Base-by-base conservation (phyloP, 2,888 invertebrate species). In the Diachrysia chrysitis region DNA sequence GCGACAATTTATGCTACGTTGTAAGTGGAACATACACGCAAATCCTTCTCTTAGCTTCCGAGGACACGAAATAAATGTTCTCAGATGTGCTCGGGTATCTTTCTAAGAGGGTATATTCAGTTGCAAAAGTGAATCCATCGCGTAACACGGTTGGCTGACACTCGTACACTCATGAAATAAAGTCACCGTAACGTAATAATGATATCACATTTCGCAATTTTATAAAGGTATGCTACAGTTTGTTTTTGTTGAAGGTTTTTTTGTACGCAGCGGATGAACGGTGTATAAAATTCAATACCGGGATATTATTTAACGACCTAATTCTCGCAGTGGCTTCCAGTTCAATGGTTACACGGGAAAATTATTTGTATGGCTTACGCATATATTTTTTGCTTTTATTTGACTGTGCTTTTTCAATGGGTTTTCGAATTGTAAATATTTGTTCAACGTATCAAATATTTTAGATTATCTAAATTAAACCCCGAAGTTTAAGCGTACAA, bases 1-100 rank as follows among this genome's bases (percentile, higher is more conserved):
- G 48, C 46, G 53, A 56, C 53, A 53, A 63, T 67, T 66, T 71
- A 58, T 32, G 63, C 25, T 54, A 21, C 58, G 59, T 23, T 29
- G 55, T 21, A 46, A 32, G 60, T 65, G 32, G n/a, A 55, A 32
- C 32, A 59, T 46, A 54, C 58, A 46, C 35, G 56, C 9, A 61
- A 66, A 66, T 57, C 25, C 42, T 57, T 23, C 48, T 58, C 55
- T 17, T 23, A 51, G 59, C 55, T 59, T 35, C 32, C 35, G 51
- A 32, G 10, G 42, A 55, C 29, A 62, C 19, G 23, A 48, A 29
- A 66, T 66, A 62, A 54, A 61, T 69, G 23, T 35, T 60, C 32
- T 32, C 32, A 57, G n/a, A 57, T 53, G 58, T 58, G 53, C 51
- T 48, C 35, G 19, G 19, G 55, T 53, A 48, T 51, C 37, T 7